Percentiles rank a stretch among this genome's conserved stretches.
These are phyloP conservation scores for Equus przewalskii DNA, from an alignment of 2,113 vertebrate species.

Conservation along the genomic window DNA sequence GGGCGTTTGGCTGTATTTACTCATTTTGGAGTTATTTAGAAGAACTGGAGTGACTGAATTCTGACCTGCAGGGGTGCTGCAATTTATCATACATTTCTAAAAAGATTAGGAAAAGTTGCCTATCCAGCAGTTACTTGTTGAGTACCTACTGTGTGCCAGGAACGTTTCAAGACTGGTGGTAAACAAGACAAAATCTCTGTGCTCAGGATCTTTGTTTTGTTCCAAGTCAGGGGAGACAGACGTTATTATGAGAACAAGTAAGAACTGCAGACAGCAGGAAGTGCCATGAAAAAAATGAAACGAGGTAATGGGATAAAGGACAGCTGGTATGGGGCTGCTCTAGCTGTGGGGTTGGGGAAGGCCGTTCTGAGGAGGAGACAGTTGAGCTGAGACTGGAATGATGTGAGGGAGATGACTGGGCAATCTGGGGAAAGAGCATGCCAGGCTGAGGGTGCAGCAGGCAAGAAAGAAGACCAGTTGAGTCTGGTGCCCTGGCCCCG, in stretches of 20 bases:
- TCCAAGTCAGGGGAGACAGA: neutral
- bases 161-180: constrained; percentile 4
- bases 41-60: neutral
- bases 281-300: neutral
- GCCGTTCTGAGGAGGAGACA: neutral
- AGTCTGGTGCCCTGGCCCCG: neutral
- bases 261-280: neutral
- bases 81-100: neutral
- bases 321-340: neutral
- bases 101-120: neutral
- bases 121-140: neutral
- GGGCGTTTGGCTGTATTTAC: neutral
- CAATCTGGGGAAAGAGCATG: neutral
- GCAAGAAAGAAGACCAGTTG: neutral
- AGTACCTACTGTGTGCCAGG: neutral
- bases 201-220: neutral
- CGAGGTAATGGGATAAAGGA: neutral
- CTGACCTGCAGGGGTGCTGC: neutral
- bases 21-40: constrained; percentile 24
- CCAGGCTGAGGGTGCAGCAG: neutral
- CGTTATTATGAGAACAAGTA: neutral
- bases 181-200: neutral
- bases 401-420: neutral
- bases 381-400: neutral
- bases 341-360: neutral